Evolutionary conservation across 1,140 invertebrate species (phyloP).

Genomic region (Microplitis demolitor): DNA sequence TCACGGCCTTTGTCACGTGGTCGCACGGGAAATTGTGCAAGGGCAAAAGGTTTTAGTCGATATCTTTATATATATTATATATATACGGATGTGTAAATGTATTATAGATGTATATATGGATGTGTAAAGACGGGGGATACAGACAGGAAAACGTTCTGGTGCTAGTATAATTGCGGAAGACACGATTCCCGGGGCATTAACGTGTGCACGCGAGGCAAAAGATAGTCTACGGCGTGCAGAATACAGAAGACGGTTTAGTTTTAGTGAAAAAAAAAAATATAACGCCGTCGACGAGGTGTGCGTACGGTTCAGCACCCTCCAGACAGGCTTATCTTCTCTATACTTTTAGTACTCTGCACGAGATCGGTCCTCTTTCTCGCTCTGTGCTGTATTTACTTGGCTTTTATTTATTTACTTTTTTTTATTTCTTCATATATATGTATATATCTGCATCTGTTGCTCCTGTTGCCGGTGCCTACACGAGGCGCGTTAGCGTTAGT

Average conservation of each 20-base stretch:
- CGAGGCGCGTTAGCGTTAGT: not conserved
- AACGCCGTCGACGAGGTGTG: not conserved
- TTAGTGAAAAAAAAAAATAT: constrained; percentile 7
- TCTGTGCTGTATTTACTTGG: not conserved
- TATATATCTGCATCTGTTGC: not conserved
- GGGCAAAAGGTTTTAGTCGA: not conserved
- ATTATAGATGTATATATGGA: not conserved
- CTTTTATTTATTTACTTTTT: not conserved
- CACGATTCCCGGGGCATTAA: constrained; percentile 41
- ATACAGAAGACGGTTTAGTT: too few relatives aligned
- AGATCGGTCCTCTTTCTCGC: not conserved
- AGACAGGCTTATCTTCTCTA: constrained; percentile 15
- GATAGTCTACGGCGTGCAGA: not conserved
- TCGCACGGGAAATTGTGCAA: not conserved
- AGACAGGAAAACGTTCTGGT: constrained; percentile 24
- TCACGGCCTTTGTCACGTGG: constrained; percentile 35
- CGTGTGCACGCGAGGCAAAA: constrained; percentile 33
- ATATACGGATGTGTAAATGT: not conserved
- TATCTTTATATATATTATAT: not conserved
- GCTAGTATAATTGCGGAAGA: constrained; percentile 41
- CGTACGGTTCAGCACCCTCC: constrained; percentile 29
- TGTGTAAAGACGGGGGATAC: not conserved
- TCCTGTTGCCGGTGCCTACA: not conserved
- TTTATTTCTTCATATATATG: not conserved
- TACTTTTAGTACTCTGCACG: not conserved